These are phyloP conservation scores for Hyperopisus bebe DNA, from an alignment of 2,113 vertebrate genomes.

Conservation along the genomic window DNA sequence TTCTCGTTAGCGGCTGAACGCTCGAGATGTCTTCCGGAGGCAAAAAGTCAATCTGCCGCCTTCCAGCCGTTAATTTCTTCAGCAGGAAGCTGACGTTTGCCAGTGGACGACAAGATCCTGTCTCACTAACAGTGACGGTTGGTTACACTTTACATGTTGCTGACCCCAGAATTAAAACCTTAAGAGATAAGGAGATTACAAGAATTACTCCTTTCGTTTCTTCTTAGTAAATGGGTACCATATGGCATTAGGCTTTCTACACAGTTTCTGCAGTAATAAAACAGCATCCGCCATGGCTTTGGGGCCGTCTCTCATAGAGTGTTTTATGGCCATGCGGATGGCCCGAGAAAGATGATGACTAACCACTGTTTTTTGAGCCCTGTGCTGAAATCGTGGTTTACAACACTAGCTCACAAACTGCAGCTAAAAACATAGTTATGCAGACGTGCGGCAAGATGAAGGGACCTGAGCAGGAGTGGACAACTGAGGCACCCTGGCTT, in stretches of 20 bases:
- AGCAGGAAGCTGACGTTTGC: not conserved
- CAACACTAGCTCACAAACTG: slow-evolving; percentile 28
- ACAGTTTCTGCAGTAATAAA: not conserved
- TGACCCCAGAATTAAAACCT: not conserved
- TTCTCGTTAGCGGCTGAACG: not conserved
- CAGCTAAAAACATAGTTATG: slow-evolving; percentile 21
- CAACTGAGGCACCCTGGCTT: not conserved
- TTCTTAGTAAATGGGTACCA: not conserved
- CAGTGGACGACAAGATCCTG: not conserved
- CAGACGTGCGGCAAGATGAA: not conserved
- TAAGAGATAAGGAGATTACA: not conserved
- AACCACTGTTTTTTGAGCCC: slow-evolving; percentile 27
- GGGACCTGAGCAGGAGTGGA: not conserved
- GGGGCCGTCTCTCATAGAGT: not conserved
- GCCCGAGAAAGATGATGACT: not conserved
- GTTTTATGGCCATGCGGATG: not conserved
- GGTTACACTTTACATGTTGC: not conserved
- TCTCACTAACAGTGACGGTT: not conserved
- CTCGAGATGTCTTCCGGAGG: not conserved
- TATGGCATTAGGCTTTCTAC: not conserved
- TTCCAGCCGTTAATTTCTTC: not conserved
- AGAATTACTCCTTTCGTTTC: not conserved
- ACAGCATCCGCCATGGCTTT: not conserved
- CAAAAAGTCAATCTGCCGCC: not conserved
- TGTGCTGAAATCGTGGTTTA: slow-evolving; percentile 50